A percentile compares a stretch with the other conserved stretches of the same genome.
These are phyloP conservation scores for Stictocephala bisonia DNA, from an alignment of 2,888 invertebrate species.

Conservation along the genomic window DNA sequence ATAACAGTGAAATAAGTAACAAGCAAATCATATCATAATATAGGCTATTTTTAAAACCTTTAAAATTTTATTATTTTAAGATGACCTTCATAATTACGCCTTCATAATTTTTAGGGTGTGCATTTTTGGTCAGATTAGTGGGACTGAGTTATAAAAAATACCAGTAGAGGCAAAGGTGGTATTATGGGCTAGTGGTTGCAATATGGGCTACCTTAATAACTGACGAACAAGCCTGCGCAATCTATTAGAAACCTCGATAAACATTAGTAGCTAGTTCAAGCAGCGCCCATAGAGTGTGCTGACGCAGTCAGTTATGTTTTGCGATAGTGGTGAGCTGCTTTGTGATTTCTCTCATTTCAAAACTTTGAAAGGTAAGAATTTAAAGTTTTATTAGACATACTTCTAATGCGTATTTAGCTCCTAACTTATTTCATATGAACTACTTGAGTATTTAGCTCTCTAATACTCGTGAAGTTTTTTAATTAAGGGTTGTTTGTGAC, in stretches of 20 bases:
- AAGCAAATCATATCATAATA: no score
- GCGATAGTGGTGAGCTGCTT: not conserved
- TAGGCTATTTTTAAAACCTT: no score
- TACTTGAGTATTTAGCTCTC: no score
- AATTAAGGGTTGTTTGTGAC: not conserved
- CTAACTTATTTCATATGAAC: no score
- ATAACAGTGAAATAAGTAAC: no score
- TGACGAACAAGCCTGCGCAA: not conserved
- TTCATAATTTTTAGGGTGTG: no score
- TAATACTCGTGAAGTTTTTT: not conserved
- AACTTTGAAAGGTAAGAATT: constrained; percentile 28
- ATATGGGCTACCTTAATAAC: not conserved
- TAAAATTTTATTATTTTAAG: no score
- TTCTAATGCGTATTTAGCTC: no score
- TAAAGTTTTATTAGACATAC: not conserved
- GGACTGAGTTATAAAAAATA: no score
- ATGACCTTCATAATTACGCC: no score
- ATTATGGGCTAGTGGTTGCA: not conserved
- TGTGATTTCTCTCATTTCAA: not conserved
- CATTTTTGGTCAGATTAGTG: no score
- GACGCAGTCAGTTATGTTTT: not conserved
- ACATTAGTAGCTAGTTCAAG: not conserved
- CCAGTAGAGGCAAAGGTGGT: constrained; percentile 20
- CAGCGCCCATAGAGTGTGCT: not conserved
- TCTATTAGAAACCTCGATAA: not conserved